phyloP scores from a whole-genome alignment of 2,888 invertebrate genomes.

The Pachliopta kotzebuea region DNA sequence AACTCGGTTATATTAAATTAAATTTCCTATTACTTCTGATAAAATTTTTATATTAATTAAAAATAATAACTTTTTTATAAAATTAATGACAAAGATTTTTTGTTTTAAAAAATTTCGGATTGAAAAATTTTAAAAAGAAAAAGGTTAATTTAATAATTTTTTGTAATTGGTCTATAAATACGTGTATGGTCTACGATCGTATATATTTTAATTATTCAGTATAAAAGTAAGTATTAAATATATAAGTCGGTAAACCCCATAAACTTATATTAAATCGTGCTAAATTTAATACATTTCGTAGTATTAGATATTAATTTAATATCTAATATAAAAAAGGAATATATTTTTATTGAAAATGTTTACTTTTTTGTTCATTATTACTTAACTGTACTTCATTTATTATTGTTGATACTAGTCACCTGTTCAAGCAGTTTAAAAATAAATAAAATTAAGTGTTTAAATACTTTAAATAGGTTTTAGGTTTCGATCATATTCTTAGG shows the following conservation, averaged over 20 bases:
- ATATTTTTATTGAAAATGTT: too few species aligned
- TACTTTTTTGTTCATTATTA: too few species aligned
- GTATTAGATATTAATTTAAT: too few species aligned
- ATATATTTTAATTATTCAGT: not conserved
- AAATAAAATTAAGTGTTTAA: too few species aligned
- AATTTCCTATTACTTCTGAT: constrained; percentile 13
- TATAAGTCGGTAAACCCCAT: too few species aligned
- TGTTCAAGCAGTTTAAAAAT: too few species aligned
- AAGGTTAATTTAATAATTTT: not conserved
- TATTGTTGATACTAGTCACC: too few species aligned
- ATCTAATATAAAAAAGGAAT: too few species aligned
- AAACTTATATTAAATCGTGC: too few species aligned
- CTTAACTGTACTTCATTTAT: too few species aligned
- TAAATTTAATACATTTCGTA: not conserved
- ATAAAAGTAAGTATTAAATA: not conserved
- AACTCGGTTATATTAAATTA: constrained; percentile 34
- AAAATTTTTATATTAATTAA: not conserved
- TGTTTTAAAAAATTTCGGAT: not conserved
- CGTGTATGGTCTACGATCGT: not conserved
- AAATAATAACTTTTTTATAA: not conserved
- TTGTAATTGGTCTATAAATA: not conserved
- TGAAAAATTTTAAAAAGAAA: not conserved
- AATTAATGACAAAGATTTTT: not conserved
- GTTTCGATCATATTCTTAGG: not conserved
- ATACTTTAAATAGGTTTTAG: too few species aligned